A percentile compares a stretch with the other conserved stretches of the same genome.
These are phyloP conservation scores for Arctocebus calabarensis DNA, from an alignment of 2,797 vertebrate species.

Conservation along the genomic window DNA sequence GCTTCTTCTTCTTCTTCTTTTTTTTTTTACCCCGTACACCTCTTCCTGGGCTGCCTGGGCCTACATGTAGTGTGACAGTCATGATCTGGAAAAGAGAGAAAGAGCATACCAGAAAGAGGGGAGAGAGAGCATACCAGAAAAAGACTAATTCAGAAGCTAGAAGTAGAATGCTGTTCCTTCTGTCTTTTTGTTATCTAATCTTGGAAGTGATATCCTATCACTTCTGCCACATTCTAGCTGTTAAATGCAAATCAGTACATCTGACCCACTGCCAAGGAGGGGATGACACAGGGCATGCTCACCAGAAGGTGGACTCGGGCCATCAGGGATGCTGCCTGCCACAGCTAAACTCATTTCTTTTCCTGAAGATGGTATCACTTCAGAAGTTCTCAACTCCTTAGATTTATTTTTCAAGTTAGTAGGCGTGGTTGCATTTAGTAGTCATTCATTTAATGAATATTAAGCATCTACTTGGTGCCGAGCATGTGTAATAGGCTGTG, in stretches of 20 bases:
- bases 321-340: neutral
- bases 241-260: neutral
- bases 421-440: neutral
- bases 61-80: neutral
- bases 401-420: neutral
- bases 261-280: neutral
- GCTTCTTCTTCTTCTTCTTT: neutral
- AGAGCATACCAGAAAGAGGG: too few relatives aligned
- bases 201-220: neutral
- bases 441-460: slow-evolving; percentile 6
- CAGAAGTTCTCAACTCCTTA: neutral
- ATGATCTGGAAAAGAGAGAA: neutral
- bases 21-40: neutral
- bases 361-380: neutral
- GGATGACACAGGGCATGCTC: neutral
- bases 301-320: neutral
- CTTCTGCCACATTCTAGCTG: neutral
- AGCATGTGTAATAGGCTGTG: neutral
- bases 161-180: too few relatives aligned
- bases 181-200: slow-evolving; percentile 1
- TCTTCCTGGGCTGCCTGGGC: neutral
- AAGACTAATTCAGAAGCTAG: neutral
- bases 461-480: neutral
- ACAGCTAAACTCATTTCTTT: neutral
- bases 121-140: neutral